A percentile compares a stretch with the other conserved stretches of the same genome.
Conservation (phyloP, 1,140 invertebrate genomes). For the Brachionus asplanchnoidis region DNA sequence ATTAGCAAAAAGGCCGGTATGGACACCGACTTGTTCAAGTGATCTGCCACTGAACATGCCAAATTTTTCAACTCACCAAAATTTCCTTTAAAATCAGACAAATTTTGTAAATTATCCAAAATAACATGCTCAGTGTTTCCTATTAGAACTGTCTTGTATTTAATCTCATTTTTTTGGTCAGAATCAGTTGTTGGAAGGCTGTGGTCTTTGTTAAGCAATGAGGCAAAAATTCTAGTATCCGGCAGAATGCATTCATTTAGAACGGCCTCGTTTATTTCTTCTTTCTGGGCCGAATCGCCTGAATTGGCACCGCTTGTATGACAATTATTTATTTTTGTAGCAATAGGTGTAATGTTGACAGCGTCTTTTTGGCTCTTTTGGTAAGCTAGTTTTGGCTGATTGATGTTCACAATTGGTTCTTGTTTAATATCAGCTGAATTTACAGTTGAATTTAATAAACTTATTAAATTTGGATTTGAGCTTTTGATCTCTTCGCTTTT, state of each 20-base stretch:
- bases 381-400: neutral
- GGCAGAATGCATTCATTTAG: constrained; percentile 17
- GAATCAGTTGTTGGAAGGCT: neutral
- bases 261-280: neutral
- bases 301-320: neutral
- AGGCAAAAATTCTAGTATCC: constrained; percentile 18
- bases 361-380: neutral
- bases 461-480: constrained; percentile 23
- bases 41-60: neutral
- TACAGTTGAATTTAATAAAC: neutral
- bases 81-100: constrained; percentile 36
- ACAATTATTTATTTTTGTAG: neutral
- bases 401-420: neutral
- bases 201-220: constrained; percentile 22
- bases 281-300: neutral
- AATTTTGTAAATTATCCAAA: constrained; percentile 32
- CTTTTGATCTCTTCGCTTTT: neutral
- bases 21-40: constrained; percentile 14
- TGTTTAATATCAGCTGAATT: neutral
- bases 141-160: constrained; percentile 23
- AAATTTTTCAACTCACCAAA: constrained; percentile 23
- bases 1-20: constrained; percentile 24
- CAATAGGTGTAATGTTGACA: neutral
- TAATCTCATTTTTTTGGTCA: constrained; percentile 24
- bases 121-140: constrained; percentile 36